These are phyloP conservation scores for Oreochromis tanganicae DNA, from an alignment of 2,113 vertebrate genomes.

Conservation along the genomic window DNA sequence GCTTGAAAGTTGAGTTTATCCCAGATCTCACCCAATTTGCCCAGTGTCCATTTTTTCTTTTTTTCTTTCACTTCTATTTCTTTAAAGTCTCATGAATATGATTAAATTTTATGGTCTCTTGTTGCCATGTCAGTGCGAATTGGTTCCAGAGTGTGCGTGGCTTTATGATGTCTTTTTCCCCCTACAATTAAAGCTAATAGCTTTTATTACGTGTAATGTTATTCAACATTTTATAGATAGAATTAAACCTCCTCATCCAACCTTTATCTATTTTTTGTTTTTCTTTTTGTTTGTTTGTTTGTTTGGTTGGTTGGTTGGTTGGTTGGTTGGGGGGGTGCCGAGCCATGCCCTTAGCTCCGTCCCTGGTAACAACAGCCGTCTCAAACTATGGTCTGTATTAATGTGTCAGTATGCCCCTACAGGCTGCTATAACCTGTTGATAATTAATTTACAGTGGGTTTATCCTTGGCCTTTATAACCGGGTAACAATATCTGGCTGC, in stretches of 20 bases:
- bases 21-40: not conserved
- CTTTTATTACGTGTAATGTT: not conserved
- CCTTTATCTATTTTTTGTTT: not conserved
- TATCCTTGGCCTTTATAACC: not conserved
- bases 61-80: too few species aligned
- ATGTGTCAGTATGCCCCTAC: not conserved
- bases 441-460: not conserved
- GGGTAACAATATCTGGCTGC: not conserved
- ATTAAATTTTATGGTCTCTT: not conserved
- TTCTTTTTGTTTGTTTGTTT: not conserved
- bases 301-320: not conserved
- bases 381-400: not conserved
- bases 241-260: not conserved
- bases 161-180: too few species aligned
- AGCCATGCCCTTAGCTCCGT: not conserved
- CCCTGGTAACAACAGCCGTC: not conserved
- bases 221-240: not conserved
- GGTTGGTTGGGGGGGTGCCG: fast-evolving
- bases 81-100: not conserved
- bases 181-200: not conserved
- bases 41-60: not conserved
- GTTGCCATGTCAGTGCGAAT: not conserved
- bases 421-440: not conserved
- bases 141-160: not conserved
- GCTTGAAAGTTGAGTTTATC: not conserved